These are phyloP conservation scores for Diachasmimorpha longicaudata DNA, from an alignment of 1,140 invertebrate species.

Conservation along the genomic window DNA sequence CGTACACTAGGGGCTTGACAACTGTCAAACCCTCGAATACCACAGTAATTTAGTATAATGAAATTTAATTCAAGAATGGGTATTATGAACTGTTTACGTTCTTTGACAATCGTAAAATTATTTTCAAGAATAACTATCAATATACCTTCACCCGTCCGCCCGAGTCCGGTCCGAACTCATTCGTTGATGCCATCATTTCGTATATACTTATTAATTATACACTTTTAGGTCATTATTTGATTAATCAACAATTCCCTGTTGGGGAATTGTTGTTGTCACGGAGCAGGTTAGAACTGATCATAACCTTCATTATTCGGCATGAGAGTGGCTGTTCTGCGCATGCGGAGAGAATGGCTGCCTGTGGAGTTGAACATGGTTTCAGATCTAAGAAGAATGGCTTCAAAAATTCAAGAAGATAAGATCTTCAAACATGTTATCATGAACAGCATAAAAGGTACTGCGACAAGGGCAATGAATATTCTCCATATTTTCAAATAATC, in stretches of 20 bases:
- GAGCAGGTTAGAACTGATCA: too few relatives aligned
- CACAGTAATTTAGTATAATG: constrained; percentile 9
- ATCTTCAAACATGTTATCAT: too few relatives aligned
- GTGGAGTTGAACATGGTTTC: too few relatives aligned
- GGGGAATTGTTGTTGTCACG: background rate
- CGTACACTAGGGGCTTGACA: constrained; percentile 96
- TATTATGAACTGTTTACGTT: background rate
- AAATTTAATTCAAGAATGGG: constrained; percentile 5
- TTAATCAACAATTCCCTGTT: background rate
- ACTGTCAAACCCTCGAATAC: constrained; percentile 80
- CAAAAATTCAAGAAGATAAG: too few relatives aligned
- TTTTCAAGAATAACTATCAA: background rate
- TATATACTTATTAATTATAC: background rate
- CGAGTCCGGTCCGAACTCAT: constrained; percentile 82
- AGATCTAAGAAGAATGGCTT: too few relatives aligned
- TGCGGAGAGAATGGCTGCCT: too few relatives aligned
- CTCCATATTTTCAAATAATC: too few relatives aligned
- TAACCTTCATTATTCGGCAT: too few relatives aligned
- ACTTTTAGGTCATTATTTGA: background rate
- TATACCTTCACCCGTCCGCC: constrained; percentile 77
- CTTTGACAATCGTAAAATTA: background rate
- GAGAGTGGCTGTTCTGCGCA: too few relatives aligned
- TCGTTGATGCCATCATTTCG: constrained; percentile 68
- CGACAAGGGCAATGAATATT: too few relatives aligned
- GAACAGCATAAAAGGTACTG: too few relatives aligned